These are phyloP conservation scores for Andricus grossulariae DNA, from an alignment of 1,140 invertebrate species.

Conservation along the genomic window DNA sequence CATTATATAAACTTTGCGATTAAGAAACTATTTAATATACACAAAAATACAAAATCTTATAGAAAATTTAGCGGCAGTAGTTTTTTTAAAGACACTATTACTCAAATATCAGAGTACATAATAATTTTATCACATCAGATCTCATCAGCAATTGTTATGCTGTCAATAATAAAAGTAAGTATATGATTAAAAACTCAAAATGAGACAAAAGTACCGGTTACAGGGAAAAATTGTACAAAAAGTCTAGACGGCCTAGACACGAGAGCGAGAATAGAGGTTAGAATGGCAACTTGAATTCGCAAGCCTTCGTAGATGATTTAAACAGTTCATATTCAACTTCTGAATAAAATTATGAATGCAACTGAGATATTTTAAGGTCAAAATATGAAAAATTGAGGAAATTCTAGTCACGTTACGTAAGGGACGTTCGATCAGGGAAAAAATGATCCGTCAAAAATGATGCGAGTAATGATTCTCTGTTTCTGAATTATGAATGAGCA, in stretches of 20 bases:
- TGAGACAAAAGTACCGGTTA: constrained; percentile 43
- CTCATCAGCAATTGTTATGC: too few species aligned
- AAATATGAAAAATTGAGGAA: constrained; percentile 31
- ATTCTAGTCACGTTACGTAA: constrained; percentile 53
- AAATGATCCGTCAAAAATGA: constrained; percentile 30
- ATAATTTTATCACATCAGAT: constrained; percentile 30
- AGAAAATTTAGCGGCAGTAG: not conserved
- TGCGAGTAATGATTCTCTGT: not conserved
- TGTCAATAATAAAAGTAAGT: too few species aligned
- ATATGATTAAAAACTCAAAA: too few species aligned
- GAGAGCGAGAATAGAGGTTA: not conserved
- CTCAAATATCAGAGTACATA: constrained; percentile 20
- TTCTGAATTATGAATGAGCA: constrained; percentile 2
- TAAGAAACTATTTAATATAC: not conserved
- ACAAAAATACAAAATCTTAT: not conserved
- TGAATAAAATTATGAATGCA: not conserved
- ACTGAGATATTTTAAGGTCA: not conserved
- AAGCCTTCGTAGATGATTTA: too few species aligned
- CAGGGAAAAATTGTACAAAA: constrained; percentile 6
- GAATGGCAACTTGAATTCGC: too few species aligned
- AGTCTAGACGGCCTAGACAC: not conserved
- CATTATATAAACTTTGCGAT: too few species aligned
- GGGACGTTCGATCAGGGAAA: constrained; percentile 19
- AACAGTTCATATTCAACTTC: not conserved
- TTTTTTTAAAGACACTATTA: not conserved